Percentiles rank a stretch among this genome's conserved stretches.
phyloP scores from a whole-genome alignment of 2,797 vertebrate species.

The Avahi laniger region DNA sequence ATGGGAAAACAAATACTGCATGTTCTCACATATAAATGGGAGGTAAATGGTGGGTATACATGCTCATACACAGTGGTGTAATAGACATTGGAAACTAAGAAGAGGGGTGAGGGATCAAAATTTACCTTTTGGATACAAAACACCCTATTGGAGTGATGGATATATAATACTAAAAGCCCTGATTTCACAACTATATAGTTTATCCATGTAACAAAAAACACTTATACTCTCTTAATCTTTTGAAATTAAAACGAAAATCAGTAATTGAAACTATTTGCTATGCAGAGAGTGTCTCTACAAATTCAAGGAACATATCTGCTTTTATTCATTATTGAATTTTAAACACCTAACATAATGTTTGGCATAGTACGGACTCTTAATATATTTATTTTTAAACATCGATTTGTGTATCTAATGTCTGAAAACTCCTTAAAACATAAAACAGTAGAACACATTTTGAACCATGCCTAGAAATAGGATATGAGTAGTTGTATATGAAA shows the following conservation, averaged over 20 bases:
- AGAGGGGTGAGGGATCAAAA: not conserved
- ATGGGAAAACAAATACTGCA: not conserved
- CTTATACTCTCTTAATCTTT: not conserved
- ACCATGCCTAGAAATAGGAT: not conserved
- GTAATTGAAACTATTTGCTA: not conserved
- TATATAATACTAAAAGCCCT: not conserved
- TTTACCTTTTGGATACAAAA: not conserved
- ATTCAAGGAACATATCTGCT: not conserved
- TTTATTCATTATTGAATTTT: not conserved
- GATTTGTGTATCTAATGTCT: not conserved
- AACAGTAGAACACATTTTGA: not conserved
- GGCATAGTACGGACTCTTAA: not conserved
- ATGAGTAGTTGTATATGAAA: not conserved
- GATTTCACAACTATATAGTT: not conserved
- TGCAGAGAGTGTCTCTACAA: not conserved
- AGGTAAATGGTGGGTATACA: not conserved
- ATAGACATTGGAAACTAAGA: not conserved
- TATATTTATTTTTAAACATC: not conserved
- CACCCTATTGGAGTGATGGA: not conserved
- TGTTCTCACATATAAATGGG: not conserved
- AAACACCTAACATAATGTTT: not conserved
- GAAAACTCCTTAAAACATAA: not conserved
- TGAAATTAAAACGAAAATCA: not conserved
- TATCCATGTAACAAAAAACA: not conserved
- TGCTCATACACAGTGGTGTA: not conserved